A percentile compares a stretch with the other conserved stretches of the same genome.
Evolutionary conservation across 1,140 invertebrate species (phyloP).

Genomic region (Druon quercuslanigerum): DNA sequence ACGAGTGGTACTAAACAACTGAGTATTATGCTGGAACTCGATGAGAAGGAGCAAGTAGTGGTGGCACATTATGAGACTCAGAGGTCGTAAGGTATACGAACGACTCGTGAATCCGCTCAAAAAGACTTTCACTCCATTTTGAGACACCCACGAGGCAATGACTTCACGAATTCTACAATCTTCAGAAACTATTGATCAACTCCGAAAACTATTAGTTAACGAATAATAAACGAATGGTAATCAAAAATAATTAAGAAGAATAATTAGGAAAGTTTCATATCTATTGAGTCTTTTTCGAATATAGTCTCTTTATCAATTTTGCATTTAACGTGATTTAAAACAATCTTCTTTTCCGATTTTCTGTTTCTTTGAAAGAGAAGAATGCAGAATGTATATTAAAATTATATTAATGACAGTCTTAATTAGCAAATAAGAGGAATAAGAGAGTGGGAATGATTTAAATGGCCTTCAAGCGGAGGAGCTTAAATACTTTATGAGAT

Average conservation of each 20-base stretch:
- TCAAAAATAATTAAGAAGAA: no score
- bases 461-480: neutral
- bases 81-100: slow-evolving; percentile 50
- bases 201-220: no score
- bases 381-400: no score
- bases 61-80: slow-evolving; percentile 42
- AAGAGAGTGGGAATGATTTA: neutral
- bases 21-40: slow-evolving; percentile 58
- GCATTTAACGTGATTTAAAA: no score
- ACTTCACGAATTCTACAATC: neutral
- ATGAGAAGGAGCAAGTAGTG: slow-evolving; percentile 52
- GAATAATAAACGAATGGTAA: no score
- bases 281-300: no score
- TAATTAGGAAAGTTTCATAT: no score
- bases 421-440: neutral
- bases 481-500: neutral
- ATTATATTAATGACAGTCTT: no score
- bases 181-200: neutral
- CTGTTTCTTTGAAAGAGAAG: no score
- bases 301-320: no score
- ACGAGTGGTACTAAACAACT: slow-evolving; percentile 61
- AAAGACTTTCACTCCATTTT: slow-evolving; percentile 57
- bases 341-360: no score
- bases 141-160: neutral
- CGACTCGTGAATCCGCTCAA: slow-evolving; percentile 44